phyloP scores from a whole-genome alignment of 2,888 invertebrate species.

The Melieria crassipennis region DNA sequence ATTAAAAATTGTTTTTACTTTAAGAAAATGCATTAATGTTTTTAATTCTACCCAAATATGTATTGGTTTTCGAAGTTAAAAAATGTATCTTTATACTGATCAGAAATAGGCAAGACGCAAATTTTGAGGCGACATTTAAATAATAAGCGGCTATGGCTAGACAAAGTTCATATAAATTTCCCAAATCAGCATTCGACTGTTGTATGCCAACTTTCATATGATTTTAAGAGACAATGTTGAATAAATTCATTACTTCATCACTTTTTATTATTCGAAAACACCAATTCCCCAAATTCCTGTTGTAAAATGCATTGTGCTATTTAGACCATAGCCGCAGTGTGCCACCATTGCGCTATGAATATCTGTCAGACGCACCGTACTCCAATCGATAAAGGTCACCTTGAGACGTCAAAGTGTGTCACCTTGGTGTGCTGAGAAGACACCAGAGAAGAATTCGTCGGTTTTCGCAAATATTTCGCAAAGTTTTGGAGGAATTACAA shows the following conservation, averaged over 20 bases:
- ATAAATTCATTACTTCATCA: no score
- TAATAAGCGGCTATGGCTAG: not conserved
- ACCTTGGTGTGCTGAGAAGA: slow-evolving; percentile 50
- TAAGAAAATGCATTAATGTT: no score
- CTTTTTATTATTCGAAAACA: not conserved
- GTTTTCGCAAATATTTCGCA: slow-evolving; percentile 41
- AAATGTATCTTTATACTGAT: no score
- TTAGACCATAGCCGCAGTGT: not conserved
- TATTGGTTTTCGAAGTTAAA: no score
- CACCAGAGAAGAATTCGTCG: slow-evolving; percentile 37
- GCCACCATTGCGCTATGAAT: slow-evolving; percentile 4
- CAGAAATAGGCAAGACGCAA: no score
- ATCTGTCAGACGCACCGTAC: slow-evolving; percentile 33
- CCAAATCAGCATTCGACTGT: not conserved
- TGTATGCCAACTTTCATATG: not conserved
- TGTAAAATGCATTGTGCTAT: not conserved
- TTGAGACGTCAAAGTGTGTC: slow-evolving; percentile 64
- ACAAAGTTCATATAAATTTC: not conserved
- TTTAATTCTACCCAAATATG: no score
- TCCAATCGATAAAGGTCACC: slow-evolving; percentile 62
- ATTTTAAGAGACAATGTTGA: no score
- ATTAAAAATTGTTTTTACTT: no score
- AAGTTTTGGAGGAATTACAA: slow-evolving; percentile 39
- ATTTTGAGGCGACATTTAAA: no score
- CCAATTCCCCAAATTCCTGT: not conserved